Evolutionary conservation across 2,797 vertebrate species (phyloP).

Genomic region (Euphonia xanthogaster): DNA sequence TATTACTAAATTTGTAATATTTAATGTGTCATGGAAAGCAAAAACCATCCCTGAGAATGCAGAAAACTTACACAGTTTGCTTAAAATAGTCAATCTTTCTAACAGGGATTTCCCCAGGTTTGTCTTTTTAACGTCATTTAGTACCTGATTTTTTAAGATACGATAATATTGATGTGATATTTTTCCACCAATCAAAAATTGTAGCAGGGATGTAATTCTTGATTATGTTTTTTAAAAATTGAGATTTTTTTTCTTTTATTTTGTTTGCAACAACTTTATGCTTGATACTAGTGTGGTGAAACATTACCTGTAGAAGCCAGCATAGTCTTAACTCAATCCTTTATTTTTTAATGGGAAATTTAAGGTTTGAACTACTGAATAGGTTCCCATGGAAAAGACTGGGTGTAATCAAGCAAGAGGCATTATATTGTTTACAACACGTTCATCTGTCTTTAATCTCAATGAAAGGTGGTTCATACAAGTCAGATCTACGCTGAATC

Average conservation of each 20-base stretch:
- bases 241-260: neutral
- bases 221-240: neutral
- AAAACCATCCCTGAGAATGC: neutral
- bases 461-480: neutral
- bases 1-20: slow-evolving; percentile 20
- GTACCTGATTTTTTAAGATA: neutral
- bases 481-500: neutral
- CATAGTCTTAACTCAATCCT: neutral
- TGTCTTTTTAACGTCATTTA: neutral
- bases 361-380: neutral
- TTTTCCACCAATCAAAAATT: neutral
- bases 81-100: neutral
- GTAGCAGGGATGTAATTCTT: neutral
- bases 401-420: neutral
- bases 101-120: neutral
- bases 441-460: neutral
- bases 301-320: neutral
- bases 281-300: neutral
- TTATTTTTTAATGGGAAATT: neutral
- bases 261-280: neutral
- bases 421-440: neutral
- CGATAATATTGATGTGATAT: neutral
- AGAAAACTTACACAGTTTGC: neutral
- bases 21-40: slow-evolving; percentile 19
- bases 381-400: neutral